phyloP scores from a whole-genome alignment of 1,140 invertebrate species.

The Ceratitis capitata region DNA sequence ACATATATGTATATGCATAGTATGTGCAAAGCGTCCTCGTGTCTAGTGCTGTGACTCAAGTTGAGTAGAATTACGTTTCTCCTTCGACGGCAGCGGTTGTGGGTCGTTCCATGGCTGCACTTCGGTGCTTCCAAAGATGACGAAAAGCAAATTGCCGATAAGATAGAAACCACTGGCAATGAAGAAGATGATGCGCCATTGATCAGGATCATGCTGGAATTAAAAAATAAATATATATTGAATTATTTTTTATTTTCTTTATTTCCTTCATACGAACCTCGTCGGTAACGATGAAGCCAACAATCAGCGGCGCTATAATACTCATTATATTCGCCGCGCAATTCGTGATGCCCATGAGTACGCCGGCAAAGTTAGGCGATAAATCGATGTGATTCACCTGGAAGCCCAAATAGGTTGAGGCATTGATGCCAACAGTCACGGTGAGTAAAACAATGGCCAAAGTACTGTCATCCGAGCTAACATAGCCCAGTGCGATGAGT shows the following conservation, averaged over 20 bases:
- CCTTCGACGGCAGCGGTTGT: constrained; percentile 41
- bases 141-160: constrained; percentile 74
- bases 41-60: constrained; percentile 42
- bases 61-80: constrained; percentile 40
- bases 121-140: constrained; percentile 73
- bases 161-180: constrained; percentile 77
- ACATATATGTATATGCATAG: neutral
- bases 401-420: constrained; percentile 77
- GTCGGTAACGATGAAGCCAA: constrained; percentile 73
- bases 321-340: constrained; percentile 78
- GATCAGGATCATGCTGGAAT: constrained; percentile 67
- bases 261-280: constrained; percentile 66
- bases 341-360: constrained; percentile 78
- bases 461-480: constrained; percentile 67
- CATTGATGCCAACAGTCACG: constrained; percentile 80
- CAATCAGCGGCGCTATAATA: constrained; percentile 76
- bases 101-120: constrained; percentile 76
- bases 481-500: constrained; percentile 72
- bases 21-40: neutral
- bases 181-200: constrained; percentile 83
- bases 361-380: constrained; percentile 80
- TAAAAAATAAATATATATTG: constrained; percentile 40
- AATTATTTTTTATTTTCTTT: neutral
- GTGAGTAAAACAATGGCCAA: constrained; percentile 73
- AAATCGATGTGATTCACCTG: constrained; percentile 79